phyloP scores from a whole-genome alignment of 1,140 invertebrate genomes.

The Bursaphelenchus mucronatus region DNA sequence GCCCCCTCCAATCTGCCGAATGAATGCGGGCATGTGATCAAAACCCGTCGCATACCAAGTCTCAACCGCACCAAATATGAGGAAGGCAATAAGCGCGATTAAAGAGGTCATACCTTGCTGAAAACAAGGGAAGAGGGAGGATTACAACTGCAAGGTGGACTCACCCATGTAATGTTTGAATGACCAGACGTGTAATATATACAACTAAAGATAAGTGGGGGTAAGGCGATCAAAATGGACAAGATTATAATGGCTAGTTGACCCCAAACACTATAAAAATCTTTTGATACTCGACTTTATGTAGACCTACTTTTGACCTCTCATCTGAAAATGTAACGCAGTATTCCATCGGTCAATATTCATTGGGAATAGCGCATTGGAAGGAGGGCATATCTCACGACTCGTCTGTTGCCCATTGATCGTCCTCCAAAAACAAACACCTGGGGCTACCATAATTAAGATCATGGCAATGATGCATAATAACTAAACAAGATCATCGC shows the following conservation, averaged over 20 bases:
- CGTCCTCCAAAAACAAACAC: slow-evolving; percentile 58
- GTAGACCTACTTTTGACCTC: slow-evolving; percentile 50
- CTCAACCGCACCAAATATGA: slow-evolving; percentile 59
- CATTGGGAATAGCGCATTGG: slow-evolving; percentile 59
- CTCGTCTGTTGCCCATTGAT: slow-evolving; percentile 59
- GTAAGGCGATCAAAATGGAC: slow-evolving; percentile 50
- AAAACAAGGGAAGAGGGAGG: slow-evolving; percentile 19
- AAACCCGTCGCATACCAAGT: slow-evolving; percentile 60
- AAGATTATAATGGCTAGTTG: slow-evolving; percentile 60
- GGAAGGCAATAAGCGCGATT: slow-evolving; percentile 52
- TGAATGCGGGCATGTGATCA: slow-evolving; percentile 59
- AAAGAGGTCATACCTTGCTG: slow-evolving; percentile 52
- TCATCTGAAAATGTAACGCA: slow-evolving; percentile 57
- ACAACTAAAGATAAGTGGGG: slow-evolving; percentile 55
- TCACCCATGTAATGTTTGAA: slow-evolving; percentile 15
- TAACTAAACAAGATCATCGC: slow-evolving; percentile 35
- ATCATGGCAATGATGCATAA: slow-evolving; percentile 55
- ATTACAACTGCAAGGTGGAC: not conserved
- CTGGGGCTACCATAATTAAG: slow-evolving; percentile 57
- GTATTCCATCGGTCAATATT: slow-evolving; percentile 61
- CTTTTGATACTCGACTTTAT: not conserved
- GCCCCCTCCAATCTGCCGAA: slow-evolving; percentile 56
- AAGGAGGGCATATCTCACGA: slow-evolving; percentile 55
- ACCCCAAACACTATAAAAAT: slow-evolving; percentile 55
- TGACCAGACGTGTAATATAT: slow-evolving; percentile 50